Base-by-base conservation (phyloP, 2,113 vertebrate species). In the Cyphomyrus plagiostoma region DNA sequence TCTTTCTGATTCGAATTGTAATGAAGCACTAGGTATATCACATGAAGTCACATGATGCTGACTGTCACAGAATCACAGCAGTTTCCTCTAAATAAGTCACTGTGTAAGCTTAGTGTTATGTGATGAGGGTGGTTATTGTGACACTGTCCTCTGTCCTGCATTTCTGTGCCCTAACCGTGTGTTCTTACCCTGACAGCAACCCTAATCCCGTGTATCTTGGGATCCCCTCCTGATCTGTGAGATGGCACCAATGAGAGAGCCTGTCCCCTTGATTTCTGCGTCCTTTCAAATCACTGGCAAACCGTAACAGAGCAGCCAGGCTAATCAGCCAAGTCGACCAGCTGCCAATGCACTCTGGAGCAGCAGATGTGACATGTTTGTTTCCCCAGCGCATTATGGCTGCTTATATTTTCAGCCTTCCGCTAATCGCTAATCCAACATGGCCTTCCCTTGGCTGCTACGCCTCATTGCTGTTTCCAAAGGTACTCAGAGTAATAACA, bases 281-380 rank as follows among this genome's bases (percentile, higher is more conserved):
- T 86, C 46, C 89, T 94, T 94, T 93, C 94, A 95, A 94, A 92
- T 93, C 93, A 91, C 93, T 92, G 92, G 88, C 91, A 93, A 94
- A 92, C 90, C 88, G 92, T 94, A 95, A 94, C 94, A 94, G 93
- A 93, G 92, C 88, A 91, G 94, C 95, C 94, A 94, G 94, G 94
- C 93, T 94, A 95, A 95, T 96, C 95, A 95, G 93, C 92, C 90
- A 74, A 92, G 92, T 93, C 94, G 95, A 96, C 95, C 95, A 94
- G 94, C 90, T 90, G 93, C 91, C 92, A 93, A 92, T 95, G 95
- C 93, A 87, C 94, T 91, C 93, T 92, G 95, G 94, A 93, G 93
- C 95, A 95, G 92, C 95, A 95, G 95, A 95, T 95, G 95, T 95
- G 95, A 93, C 95, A 94, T 93, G 95, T 95, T 95, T 95, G 95